phyloP scores from a whole-genome alignment of 2,113 vertebrate species.

The Puma concolor region DNA sequence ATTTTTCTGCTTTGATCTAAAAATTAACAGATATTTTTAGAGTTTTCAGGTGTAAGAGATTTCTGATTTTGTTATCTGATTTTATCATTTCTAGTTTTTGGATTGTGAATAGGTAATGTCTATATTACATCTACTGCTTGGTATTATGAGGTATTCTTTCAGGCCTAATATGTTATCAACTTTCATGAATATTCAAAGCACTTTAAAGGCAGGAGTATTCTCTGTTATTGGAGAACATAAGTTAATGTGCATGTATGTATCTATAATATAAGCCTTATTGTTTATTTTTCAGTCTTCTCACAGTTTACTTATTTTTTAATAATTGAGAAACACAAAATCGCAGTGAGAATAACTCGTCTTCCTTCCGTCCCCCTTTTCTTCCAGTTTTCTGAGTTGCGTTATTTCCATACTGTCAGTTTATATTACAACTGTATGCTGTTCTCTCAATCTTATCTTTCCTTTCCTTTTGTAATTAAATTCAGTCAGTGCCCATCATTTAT shows the following conservation, averaged over 20 bases:
- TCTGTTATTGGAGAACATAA: not conserved
- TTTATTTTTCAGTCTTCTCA: not conserved
- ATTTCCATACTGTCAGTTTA: not conserved
- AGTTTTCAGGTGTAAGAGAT: not conserved
- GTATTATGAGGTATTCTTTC: not conserved
- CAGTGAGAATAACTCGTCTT: not conserved
- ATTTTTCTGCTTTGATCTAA: not conserved
- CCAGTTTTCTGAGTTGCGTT: not conserved
- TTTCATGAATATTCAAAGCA: not conserved
- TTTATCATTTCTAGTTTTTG: not conserved
- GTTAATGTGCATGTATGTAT: not conserved
- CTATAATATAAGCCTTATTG: not conserved
- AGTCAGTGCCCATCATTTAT: not conserved
- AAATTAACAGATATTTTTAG: not conserved
- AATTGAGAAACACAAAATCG: not conserved
- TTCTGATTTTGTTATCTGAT: not conserved
- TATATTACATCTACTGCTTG: not conserved
- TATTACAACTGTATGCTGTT: not conserved
- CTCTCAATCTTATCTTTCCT: not conserved
- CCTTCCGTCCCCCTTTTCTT: not conserved
- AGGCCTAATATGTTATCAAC: not conserved
- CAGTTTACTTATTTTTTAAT: not conserved
- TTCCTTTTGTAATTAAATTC: not conserved
- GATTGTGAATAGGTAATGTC: not conserved
- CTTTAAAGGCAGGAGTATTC: not conserved